Conservation (phyloP, 2,888 invertebrate genomes). For the Melipona beecheii region DNA sequence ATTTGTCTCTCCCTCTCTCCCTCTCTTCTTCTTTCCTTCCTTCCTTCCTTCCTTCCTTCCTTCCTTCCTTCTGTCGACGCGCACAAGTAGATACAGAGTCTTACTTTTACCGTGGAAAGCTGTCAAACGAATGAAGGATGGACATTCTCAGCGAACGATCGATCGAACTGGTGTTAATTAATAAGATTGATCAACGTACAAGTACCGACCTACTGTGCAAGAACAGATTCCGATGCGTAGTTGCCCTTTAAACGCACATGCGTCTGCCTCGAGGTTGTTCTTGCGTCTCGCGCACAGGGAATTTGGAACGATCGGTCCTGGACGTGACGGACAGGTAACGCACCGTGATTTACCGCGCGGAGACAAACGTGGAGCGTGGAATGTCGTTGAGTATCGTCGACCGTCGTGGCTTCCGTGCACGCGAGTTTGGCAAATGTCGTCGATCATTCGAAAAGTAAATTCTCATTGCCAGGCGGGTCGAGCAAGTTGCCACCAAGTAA, state of each 20-base stretch:
- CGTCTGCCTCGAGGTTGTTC: slow-evolving; percentile 42
- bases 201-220: slow-evolving; percentile 68
- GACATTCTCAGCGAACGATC: slow-evolving; percentile 42
- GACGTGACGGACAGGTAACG: slow-evolving; percentile 18
- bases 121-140: slow-evolving; percentile 71
- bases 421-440: not conserved
- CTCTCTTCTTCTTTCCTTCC: slow-evolving; percentile 6
- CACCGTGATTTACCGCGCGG: slow-evolving; percentile 15
- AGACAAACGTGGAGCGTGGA: not conserved
- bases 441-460: not conserved
- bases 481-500: too few relatives aligned
- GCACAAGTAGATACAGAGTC: not conserved
- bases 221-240: slow-evolving; percentile 72
- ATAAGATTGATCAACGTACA: slow-evolving; percentile 79
- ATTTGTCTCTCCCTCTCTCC: slow-evolving; percentile 25
- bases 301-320: slow-evolving; percentile 5
- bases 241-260: slow-evolving; percentile 38
- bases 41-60: slow-evolving; percentile 3
- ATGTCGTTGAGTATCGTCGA: not conserved
- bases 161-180: slow-evolving; percentile 78
- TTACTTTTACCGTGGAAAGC: slow-evolving; percentile 14
- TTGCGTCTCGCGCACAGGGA: slow-evolving; percentile 27
- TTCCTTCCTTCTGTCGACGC: not conserved
- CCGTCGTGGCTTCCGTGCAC: not conserved
- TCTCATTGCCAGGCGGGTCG: not conserved